These are phyloP conservation scores for Micoletzkya japonica DNA, from an alignment of 2,888 invertebrate genomes.

Conservation along the genomic window DNA sequence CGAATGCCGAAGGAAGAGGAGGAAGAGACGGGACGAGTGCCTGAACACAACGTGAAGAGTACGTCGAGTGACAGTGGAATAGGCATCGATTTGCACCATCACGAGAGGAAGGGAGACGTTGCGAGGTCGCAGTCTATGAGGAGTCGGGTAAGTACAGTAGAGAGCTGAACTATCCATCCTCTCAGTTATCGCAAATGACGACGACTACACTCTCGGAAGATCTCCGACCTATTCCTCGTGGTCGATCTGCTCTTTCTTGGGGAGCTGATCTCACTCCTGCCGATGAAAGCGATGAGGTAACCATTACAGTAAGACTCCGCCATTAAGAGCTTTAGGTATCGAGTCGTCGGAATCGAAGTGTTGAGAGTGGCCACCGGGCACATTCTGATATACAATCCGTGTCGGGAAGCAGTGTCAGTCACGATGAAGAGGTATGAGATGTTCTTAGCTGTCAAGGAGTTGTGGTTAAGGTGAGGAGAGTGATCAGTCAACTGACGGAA, in stretches of 20 bases:
- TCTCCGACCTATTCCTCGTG: constrained; percentile 18
- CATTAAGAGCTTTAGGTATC: too few relatives aligned
- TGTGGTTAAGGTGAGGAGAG: constrained; percentile 12
- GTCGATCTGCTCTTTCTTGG: constrained; percentile 39
- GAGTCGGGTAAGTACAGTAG: constrained; percentile 17
- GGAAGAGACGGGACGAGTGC: background rate
- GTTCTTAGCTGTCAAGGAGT: background rate
- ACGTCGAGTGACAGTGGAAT: constrained; percentile 61
- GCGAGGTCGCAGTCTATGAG: constrained; percentile 20
- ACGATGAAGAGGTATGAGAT: constrained; percentile 24
- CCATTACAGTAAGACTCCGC: too few relatives aligned
- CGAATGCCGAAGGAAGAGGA: constrained; percentile 1
- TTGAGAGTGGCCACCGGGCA: background rate
- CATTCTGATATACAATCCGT: constrained; percentile 26
- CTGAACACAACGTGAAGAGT: constrained; percentile 46
- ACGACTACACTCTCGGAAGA: constrained; percentile 26
- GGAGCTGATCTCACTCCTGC: constrained; percentile 43
- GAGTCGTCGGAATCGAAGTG: background rate
- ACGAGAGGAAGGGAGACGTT: constrained; percentile 21
- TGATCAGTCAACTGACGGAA: constrained; percentile 42
- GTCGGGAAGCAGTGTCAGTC: background rate
- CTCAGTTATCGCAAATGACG: constrained; percentile 29
- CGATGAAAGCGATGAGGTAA: constrained; percentile 43
- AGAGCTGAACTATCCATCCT: background rate
- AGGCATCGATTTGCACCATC: constrained; percentile 45